phyloP scores from a whole-genome alignment of 2,888 invertebrate species.

The Xylota sylvarum region DNA sequence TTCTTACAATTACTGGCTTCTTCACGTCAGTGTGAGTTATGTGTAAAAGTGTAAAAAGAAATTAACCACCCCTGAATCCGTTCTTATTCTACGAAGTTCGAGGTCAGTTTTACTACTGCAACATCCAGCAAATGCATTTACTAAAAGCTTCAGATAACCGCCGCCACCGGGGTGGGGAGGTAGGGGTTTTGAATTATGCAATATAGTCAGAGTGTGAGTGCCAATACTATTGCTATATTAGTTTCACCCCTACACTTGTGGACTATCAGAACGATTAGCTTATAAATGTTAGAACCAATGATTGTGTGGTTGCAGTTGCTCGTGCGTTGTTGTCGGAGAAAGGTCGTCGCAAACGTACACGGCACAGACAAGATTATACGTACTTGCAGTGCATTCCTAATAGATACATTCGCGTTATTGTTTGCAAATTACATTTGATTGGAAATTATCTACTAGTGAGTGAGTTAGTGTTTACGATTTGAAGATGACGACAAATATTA shows the following conservation, averaged over 20 bases:
- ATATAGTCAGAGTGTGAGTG: slow-evolving; percentile 6
- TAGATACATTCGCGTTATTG: slow-evolving; percentile 5
- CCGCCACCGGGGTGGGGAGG: not conserved
- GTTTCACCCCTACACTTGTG: slow-evolving; percentile 1
- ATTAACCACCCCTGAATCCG: slow-evolving; percentile 35
- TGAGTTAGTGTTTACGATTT: not conserved
- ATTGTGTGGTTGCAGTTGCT: slow-evolving; percentile 42
- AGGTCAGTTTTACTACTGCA: slow-evolving; percentile 1
- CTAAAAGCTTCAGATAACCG: slow-evolving; percentile 7
- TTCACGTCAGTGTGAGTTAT: not conserved
- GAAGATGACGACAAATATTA: slow-evolving; percentile 84
- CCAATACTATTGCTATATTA: not conserved
- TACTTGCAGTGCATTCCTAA: not conserved
- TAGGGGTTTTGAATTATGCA: slow-evolving; percentile 14
- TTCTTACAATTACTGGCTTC: not conserved
- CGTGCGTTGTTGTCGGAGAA: slow-evolving; percentile 34
- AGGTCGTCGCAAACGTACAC: not conserved
- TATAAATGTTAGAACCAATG: slow-evolving; percentile 33
- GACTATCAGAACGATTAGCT: not conserved
- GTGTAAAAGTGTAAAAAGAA: not conserved
- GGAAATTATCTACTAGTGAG: not conserved
- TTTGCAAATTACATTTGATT: not conserved
- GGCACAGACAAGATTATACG: too few species aligned
- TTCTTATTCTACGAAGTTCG: not conserved
- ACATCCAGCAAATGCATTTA: slow-evolving; percentile 34